Base-by-base conservation (phyloP, 2,113 vertebrate genomes). In the Progne subis region DNA sequence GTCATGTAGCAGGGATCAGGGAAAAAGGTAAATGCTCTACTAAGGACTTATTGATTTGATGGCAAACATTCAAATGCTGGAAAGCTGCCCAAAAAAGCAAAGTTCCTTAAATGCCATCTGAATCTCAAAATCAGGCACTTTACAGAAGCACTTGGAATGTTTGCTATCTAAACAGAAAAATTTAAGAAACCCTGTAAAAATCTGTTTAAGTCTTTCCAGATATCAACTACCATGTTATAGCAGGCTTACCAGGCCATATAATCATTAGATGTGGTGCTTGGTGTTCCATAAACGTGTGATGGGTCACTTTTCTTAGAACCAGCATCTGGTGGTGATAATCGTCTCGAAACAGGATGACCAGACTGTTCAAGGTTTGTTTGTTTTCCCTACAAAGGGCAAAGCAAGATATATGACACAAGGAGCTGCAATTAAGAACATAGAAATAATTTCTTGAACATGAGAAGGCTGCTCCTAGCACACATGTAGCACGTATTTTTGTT, bases 181-280 rank as follows among this genome's bases (percentile, higher is more conserved):
- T 9, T 37, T 43, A 55, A 69, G 49, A 61, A 86, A n/a, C 2
- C 14, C 9, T 43, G 10, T 28, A 47, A 67, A 47, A 55, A 50
- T 41, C 16, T 23, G 31, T 14, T n/a, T 2, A 83, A 67, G 37
- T 39, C 13, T 37, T 67, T n/a, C 26, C 53, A 69, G 25, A 77
- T 5, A 49, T 11, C 2, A 1, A 9, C 57, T 53, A 41, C 26
- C 1, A 0, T 18, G 7, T 52, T 26, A 77, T 1, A 52, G 21
- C 9, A 68, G 67, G 28, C 88, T 98, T 98, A 98, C 98, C 98
- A 98, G 90, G 82, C 96, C 99, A 99, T 98, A 89, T 98, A 98
- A 47, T 98, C 97, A 78, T 61, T 84, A 39, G 93, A 77, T 6
- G 95, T 82, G 87, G 93, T 97, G 92, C 97, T 97, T 20, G 99